Base-by-base conservation (phyloP, 2,113 vertebrate genomes). In the Perca fluviatilis region DNA sequence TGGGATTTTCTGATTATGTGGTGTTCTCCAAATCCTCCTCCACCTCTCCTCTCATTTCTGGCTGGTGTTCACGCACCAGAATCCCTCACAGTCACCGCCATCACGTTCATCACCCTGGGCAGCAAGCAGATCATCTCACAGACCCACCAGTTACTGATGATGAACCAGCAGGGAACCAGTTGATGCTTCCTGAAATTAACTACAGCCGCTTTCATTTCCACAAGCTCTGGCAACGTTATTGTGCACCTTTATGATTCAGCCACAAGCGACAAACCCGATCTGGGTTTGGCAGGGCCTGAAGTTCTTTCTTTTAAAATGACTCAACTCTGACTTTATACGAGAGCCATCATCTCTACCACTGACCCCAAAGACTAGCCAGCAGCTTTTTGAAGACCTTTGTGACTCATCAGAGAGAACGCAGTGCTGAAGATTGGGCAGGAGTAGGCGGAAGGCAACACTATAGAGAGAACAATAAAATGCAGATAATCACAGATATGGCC, bases 401-500 rank as follows among this genome's bases (percentile, higher is more conserved):
- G 88, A 91, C 69, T 91, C 88, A 89, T 77, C 15, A 11, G 47
- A 36, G 82, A 71, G 51, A 77, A 43, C 1, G 46, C 25, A n/a
- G 67, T 36, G 47, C 53, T 64, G 70, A 68, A 82, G 83, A 71
- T 47, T 16, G 30, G 69, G 58, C 21, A 69, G 19, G 40, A 57
- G 62, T 66, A 74, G 54, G 69, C 57, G 12, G 57, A 69, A 56
- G n/a, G 61, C 40, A 80, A 58, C 19, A 70, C 70, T 57, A 30
- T 66, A 51, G 74, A 77, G 73, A 81, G 43, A 83, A 91, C 84
- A 92, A 91, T 88, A 90, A 94, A 74, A 86, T 74, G 62, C 19
- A 65, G 88, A 89, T 83, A 89, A 86, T 89, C 74, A 94, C 49
- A 89, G 79, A 92, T 86, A 64, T 51, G 64, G 88, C 77, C 86